Evolutionary conservation across 2,888 invertebrate genomes (phyloP), one percentile per base, ranked within the genome.

Genomic region (Drosophila mettleri): DNA sequence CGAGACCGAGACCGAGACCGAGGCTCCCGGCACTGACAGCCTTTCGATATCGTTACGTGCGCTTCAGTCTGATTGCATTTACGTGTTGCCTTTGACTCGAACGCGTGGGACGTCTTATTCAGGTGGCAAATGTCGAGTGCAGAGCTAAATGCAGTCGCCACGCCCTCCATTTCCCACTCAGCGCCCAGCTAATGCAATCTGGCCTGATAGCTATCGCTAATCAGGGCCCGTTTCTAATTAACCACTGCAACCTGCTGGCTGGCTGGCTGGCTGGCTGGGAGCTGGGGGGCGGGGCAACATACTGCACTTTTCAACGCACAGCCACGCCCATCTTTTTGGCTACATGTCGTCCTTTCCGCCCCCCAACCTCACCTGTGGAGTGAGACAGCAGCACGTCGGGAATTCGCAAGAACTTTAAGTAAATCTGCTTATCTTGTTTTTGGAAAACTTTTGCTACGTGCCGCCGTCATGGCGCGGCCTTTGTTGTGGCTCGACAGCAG

Each of bases 391-490:
- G 22, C 81, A 83, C 83, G 79, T 81, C 79, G 77, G 54, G 70
- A 71, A 74, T 73, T 69, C 53, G 46, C 67, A 74, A 83, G 68
- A 86, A 85, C 78, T 88, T 88, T 63, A 78, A 87, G 82, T 78
- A 90, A 89, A 90, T 90, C 88, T 82, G 85, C 88, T 90, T 89
- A 90, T 90, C 90, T 86, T 77, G 75, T 81, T 82, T 71, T 49
- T 45, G 45, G 33, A 33, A 83, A 88, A 69, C 55, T 82, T 86
- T 76, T 67, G 83, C 70, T 90, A 90, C 90, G 90, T 90, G 90
- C 89, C 89, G 89, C 78, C 90, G 85, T 78, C 80, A 68, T 77
- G 86, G 80, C 86, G 74, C 76, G 72, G 71, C 74, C 70, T 87
- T 81, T 79, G 80, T 76, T 79, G 75, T 64, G 48, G 51, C 54